Conservation (phyloP, 2,113 vertebrate species). For the Panthera tigris region DNA sequence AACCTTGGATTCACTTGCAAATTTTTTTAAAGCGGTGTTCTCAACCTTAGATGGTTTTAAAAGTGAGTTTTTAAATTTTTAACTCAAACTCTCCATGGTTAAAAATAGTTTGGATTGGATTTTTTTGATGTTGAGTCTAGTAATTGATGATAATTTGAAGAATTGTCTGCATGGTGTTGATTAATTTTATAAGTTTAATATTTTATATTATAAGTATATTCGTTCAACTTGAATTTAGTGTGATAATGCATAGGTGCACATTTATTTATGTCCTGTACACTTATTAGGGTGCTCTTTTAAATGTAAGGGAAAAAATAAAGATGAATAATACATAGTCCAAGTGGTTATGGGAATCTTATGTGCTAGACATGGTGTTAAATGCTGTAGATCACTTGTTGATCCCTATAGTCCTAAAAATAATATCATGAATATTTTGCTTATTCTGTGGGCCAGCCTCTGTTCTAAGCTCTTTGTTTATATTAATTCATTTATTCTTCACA, state of each 20-base stretch:
- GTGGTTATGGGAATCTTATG: not conserved
- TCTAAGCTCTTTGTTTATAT: conserved; percentile 10
- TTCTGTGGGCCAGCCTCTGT: not conserved
- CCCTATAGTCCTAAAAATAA: not conserved
- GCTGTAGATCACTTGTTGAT: not conserved
- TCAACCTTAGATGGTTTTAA: conserved; percentile 26
- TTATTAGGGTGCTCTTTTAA: not conserved
- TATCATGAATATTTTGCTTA: not conserved
- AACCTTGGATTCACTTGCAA: not conserved
- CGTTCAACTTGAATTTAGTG: conserved; percentile 21
- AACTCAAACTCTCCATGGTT: not conserved
- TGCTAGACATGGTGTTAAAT: conserved; percentile 2
- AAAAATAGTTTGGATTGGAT: conserved; percentile 23
- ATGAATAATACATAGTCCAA: not conserved
- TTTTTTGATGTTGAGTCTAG: conserved; percentile 6
- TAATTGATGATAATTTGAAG: conserved; percentile 18
- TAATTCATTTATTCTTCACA: conserved; percentile 41
- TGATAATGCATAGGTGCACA: not conserved
- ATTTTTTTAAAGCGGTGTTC: conserved; percentile 24
- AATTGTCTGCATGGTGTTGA: not conserved
- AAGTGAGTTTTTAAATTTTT: not conserved
- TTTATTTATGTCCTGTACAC: not conserved
- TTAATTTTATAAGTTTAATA: conserved; percentile 48
- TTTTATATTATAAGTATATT: conserved; percentile 12
- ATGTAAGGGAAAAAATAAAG: conserved; percentile 42